phyloP scores from a whole-genome alignment of 37 sponge, comb jelly and placozoan genomes.

The Cladorhizidae sp. region DNA sequence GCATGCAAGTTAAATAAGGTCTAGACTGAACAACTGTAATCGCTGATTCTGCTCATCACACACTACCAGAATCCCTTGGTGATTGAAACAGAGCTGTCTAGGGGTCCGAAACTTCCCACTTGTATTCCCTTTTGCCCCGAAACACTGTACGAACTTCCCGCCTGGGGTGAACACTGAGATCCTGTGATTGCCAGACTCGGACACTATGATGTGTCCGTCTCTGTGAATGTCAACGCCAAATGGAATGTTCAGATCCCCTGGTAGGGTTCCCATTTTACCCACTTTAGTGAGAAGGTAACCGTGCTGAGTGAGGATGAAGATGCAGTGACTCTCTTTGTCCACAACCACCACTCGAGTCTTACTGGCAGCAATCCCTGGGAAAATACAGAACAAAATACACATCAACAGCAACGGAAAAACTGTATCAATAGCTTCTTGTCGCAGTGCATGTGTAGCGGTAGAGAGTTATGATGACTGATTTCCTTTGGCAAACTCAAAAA shows the following conservation, averaged over 20 bases:
- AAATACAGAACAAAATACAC: neutral
- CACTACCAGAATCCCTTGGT: slow-evolving; percentile 25
- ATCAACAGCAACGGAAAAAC: too few relatives aligned
- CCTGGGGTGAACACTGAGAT: too few relatives aligned
- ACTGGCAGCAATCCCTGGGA: slow-evolving; percentile 20
- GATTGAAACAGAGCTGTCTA: slow-evolving; percentile 33
- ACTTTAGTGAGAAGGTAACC: slow-evolving; percentile 15
- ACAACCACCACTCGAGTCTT: slow-evolving; percentile 22
- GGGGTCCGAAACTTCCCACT: slow-evolving; percentile 41
- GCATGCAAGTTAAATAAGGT: too few relatives aligned
- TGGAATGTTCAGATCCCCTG: slow-evolving; percentile 35
- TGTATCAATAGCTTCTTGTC: too few relatives aligned
- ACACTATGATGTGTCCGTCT: slow-evolving; percentile 32
- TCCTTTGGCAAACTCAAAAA: too few relatives aligned
- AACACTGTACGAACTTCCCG: slow-evolving; percentile 37
- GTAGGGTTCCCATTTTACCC: slow-evolving; percentile 13
- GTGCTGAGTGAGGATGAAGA: slow-evolving; percentile 28
- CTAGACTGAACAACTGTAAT: slow-evolving; percentile 41
- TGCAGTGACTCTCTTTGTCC: slow-evolving; percentile 34
- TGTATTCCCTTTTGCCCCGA: slow-evolving; percentile 37
- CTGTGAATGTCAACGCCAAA: slow-evolving; percentile 32
- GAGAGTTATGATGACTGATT: too few relatives aligned
- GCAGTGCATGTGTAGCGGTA: too few relatives aligned
- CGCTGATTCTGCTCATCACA: slow-evolving; percentile 47
- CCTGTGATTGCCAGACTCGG: slow-evolving; percentile 52